Conservation (phyloP, 2,797 vertebrate genomes). For the Centropyge bicolor region DNA sequence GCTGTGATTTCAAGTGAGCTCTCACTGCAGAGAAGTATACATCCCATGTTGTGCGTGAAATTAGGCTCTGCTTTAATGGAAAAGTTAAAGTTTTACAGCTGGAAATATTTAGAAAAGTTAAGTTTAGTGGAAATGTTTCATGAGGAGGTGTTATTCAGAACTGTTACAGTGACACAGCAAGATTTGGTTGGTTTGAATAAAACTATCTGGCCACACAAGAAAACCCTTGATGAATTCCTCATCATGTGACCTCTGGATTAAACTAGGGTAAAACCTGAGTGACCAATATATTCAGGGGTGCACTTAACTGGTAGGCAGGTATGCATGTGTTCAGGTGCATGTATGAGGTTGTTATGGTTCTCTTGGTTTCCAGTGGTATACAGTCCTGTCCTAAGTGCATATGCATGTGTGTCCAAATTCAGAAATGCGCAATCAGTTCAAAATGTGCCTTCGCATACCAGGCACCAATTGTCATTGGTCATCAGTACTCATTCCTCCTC, state of each 20-base stretch:
- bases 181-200: not conserved
- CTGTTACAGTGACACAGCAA: not conserved
- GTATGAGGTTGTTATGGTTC: no score
- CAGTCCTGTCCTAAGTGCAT: no score
- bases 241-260: not conserved
- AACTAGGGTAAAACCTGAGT: not conserved
- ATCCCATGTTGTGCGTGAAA: constrained; percentile 3
- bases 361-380: no score
- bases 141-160: not conserved
- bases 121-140: constrained; percentile 24
- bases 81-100: constrained; percentile 35
- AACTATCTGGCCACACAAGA: not conserved
- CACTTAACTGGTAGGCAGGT: no score
- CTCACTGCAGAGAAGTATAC: constrained; percentile 8
- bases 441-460: no score
- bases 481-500: no score
- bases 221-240: not conserved
- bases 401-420: no score
- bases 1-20: constrained; percentile 47
- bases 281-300: not conserved
- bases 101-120: constrained; percentile 28
- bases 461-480: no score
- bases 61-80: constrained; percentile 40
- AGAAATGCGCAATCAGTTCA: no score
- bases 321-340: no score